Evolutionary conservation across 2,797 vertebrate genomes (phyloP).

Genomic region (Labeo calbasu): DNA sequence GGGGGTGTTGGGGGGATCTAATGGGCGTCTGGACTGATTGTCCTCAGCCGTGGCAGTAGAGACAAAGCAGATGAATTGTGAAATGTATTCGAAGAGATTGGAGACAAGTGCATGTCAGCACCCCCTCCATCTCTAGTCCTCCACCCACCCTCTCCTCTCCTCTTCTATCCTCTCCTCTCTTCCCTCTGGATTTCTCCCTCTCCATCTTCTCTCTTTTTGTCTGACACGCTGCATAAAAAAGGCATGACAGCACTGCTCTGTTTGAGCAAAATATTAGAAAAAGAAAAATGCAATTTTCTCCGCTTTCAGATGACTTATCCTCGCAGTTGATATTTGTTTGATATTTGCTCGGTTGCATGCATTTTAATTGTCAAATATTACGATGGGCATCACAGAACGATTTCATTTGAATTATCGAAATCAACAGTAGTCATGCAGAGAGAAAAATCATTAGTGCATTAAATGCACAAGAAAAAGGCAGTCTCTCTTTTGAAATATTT

Average conservation of each 20-base stretch:
- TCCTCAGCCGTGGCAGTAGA: constrained; percentile 99
- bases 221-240: constrained; percentile 78
- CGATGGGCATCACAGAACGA: constrained; percentile 68
- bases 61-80: constrained; percentile 99
- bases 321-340: constrained; percentile 61
- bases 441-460: constrained; percentile 64
- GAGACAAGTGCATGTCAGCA: constrained; percentile 96
- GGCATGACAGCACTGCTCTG: constrained; percentile 80
- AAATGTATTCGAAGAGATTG: constrained; percentile 99
- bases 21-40: constrained; percentile 99
- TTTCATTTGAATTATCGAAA: constrained; percentile 69
- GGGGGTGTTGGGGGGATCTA: constrained; percentile 80
- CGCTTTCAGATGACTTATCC: constrained; percentile 73
- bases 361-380: constrained; percentile 74
- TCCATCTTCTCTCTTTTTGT: constrained; percentile 71
- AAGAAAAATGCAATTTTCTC: constrained; percentile 76
- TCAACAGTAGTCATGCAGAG: constrained; percentile 66
- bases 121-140: constrained; percentile 79
- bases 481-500: background rate
- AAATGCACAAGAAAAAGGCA: constrained; percentile 45
- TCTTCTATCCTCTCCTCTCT: constrained; percentile 57
- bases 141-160: constrained; percentile 66
- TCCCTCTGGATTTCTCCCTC: constrained; percentile 73
- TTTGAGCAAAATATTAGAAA: constrained; percentile 82
- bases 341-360: constrained; percentile 63